Evolutionary conservation across 2,113 vertebrate species (phyloP).

Genomic region (Scomber scombrus): DNA sequence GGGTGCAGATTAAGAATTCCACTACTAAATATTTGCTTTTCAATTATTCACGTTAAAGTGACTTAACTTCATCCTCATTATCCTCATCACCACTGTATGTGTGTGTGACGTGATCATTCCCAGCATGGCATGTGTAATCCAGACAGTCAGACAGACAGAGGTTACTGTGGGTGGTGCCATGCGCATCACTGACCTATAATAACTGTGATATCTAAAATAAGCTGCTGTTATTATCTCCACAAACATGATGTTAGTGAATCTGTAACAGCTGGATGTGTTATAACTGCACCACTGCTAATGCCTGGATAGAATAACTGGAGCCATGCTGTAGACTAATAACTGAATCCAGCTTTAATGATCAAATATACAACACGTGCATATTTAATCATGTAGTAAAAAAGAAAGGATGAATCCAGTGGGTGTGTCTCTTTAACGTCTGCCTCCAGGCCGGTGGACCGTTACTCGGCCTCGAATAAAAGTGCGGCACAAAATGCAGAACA

Average conservation of each 20-base stretch:
- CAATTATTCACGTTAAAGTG: background rate
- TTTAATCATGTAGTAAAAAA: background rate
- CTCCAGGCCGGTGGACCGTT: constrained; percentile 13
- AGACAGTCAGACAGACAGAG: constrained; percentile 2
- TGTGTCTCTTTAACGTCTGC: background rate
- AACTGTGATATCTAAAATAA: background rate
- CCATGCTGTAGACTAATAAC: background rate
- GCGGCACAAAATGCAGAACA: constrained; percentile 48
- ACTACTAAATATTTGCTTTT: background rate
- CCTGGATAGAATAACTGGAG: background rate
- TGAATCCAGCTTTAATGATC: background rate
- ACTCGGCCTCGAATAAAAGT: constrained; percentile 6
- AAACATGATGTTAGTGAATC: background rate
- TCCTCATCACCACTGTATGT: background rate
- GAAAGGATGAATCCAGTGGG: background rate
- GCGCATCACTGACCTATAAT: background rate
- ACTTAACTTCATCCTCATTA: background rate
- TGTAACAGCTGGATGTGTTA: background rate
- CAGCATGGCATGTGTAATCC: background rate
- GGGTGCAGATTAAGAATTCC: no score
- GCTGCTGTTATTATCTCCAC: fast-evolving
- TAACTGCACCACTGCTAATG: background rate
- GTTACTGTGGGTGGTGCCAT: constrained; percentile 37
- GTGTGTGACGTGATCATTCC: constrained; percentile 32
- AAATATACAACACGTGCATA: background rate